A percentile compares a stretch with the other conserved stretches of the same genome.
phyloP scores from a whole-genome alignment of 2,888 invertebrate species.

The Agonopterix heracliana region DNA sequence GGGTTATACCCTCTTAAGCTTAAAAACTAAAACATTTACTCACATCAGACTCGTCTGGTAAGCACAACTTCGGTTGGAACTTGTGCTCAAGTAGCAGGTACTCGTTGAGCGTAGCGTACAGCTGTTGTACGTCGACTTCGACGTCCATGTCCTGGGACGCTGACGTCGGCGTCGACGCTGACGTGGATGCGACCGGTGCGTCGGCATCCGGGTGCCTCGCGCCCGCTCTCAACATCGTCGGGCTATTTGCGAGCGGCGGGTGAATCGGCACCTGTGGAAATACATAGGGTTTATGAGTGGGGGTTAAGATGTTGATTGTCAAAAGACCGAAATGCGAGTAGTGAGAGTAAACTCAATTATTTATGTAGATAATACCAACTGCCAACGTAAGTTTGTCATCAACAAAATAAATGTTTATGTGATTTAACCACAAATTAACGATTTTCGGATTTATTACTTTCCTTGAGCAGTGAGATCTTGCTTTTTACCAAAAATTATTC shows the following conservation, averaged over 20 bases:
- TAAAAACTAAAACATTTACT: slow-evolving; percentile 12
- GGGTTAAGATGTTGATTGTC: not conserved
- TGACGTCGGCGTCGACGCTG: slow-evolving; percentile 20
- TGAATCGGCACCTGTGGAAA: slow-evolving; percentile 64
- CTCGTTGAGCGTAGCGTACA: slow-evolving; percentile 79
- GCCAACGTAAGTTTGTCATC: too few relatives aligned
- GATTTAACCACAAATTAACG: too few relatives aligned
- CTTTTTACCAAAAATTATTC: too few relatives aligned
- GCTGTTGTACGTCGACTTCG: slow-evolving; percentile 38
- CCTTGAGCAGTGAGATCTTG: too few relatives aligned
- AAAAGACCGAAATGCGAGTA: not conserved
- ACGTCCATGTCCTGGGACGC: slow-evolving; percentile 25
- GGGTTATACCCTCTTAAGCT: slow-evolving; percentile 27
- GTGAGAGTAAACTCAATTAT: too few relatives aligned
- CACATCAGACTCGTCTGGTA: slow-evolving; percentile 80
- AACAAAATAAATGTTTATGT: too few relatives aligned
- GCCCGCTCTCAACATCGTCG: slow-evolving; percentile 75
- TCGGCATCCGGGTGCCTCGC: slow-evolving; percentile 80
- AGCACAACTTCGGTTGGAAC: slow-evolving; percentile 81
- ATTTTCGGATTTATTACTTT: too few relatives aligned
- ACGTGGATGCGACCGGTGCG: slow-evolving; percentile 27
- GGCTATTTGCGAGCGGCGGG: slow-evolving; percentile 62
- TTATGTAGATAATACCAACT: too few relatives aligned
- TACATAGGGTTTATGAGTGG: not conserved
- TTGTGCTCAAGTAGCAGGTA: slow-evolving; percentile 81